Evolutionary conservation across 2,888 invertebrate species (phyloP).

Genomic region (Acanthococcus lagerstroemiae): DNA sequence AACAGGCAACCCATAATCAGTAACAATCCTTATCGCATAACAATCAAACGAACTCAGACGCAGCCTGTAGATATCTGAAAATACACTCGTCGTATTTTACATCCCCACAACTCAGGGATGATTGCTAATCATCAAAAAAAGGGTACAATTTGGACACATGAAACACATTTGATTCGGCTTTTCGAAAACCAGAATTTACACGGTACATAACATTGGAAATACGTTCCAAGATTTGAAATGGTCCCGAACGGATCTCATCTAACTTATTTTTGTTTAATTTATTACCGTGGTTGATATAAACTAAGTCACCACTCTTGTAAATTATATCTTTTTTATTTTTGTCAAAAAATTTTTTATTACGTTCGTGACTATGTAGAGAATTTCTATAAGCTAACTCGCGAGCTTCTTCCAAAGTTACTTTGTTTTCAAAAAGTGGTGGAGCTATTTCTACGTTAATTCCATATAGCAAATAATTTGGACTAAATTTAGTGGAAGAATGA

Average conservation of each 20-base stretch:
- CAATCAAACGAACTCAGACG: too few species aligned
- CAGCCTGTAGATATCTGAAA: too few species aligned
- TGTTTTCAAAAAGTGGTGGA: neutral
- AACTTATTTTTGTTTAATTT: neutral
- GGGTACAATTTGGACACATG: neutral
- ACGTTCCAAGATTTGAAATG: neutral
- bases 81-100: too few species aligned
- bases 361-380: constrained; percentile 1
- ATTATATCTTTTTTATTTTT: constrained; percentile 9
- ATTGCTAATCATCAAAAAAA: neutral
- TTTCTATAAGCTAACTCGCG: neutral
- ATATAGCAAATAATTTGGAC: neutral
- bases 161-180: neutral
- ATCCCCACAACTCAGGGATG: neutral
- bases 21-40: too few species aligned
- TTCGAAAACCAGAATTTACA: constrained; percentile 1
- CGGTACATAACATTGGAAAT: neutral
- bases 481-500: neutral
- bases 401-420: neutral
- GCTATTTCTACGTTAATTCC: neutral
- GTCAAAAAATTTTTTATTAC: constrained; percentile 26
- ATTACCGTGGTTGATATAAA: constrained; percentile 5
- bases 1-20: too few species aligned
- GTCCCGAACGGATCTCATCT: neutral
- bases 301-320: neutral